Evolutionary conservation across 1,140 invertebrate species (phyloP).

Genomic region (Scaptomyza pallida): DNA sequence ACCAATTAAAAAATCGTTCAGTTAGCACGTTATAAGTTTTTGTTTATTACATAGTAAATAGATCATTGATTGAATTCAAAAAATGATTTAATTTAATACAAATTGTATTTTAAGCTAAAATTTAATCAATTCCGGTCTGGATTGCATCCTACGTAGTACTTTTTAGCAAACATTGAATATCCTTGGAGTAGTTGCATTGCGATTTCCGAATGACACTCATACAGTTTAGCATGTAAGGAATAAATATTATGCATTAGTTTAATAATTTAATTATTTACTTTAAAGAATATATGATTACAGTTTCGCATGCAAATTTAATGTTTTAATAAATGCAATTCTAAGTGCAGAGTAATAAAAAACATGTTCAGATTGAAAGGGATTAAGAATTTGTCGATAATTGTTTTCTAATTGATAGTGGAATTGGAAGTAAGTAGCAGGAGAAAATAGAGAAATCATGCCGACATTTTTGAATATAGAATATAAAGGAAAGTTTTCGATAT

Average conservation of each 20-base stretch:
- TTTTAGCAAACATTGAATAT: neutral
- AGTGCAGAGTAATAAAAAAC: slow-evolving; percentile 31
- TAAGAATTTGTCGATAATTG: slow-evolving; percentile 14
- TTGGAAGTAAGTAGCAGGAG: slow-evolving; percentile 39
- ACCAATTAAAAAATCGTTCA: too few relatives aligned
- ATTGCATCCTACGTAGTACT: neutral
- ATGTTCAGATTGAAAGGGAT: slow-evolving; percentile 16
- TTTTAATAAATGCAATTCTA: slow-evolving; percentile 17
- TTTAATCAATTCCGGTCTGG: too few relatives aligned
- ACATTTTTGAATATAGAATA: slow-evolving; percentile 37
- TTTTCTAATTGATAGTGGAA: slow-evolving; percentile 42
- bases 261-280: neutral
- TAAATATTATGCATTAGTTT: slow-evolving; percentile 1
- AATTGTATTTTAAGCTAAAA: too few relatives aligned
- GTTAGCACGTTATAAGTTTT: slow-evolving; percentile 30
- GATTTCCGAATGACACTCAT: neutral
- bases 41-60: slow-evolving; percentile 9
- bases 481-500: slow-evolving; percentile 19
- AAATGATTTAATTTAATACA: too few relatives aligned
- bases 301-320: slow-evolving; percentile 30
- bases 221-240: neutral
- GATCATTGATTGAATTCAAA: neutral
- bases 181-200: neutral
- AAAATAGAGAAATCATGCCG: slow-evolving; percentile 57
- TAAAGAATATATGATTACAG: neutral